Conservation (phyloP, 1,140 invertebrate genomes). For the Hycleus cichorii region DNA sequence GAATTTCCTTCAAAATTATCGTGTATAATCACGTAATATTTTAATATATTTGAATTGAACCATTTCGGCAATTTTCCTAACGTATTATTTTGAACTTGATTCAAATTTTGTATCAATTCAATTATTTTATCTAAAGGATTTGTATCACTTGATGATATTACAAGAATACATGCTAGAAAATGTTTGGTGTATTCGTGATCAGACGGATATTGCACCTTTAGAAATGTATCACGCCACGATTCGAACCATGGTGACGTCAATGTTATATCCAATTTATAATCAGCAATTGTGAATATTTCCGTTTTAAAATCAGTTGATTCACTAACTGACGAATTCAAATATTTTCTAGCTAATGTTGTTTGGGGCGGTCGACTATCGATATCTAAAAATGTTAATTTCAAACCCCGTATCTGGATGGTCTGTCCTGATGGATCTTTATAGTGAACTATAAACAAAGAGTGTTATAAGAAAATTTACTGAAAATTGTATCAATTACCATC, state of each 20-base stretch:
- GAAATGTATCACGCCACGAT: constrained; percentile 86
- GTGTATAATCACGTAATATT: constrained; percentile 86
- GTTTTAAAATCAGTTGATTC: constrained; percentile 60
- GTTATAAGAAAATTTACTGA: not conserved
- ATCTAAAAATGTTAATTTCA: constrained; percentile 75
- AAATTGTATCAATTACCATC: constrained; percentile 55
- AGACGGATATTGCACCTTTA: constrained; percentile 80
- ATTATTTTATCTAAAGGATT: constrained; percentile 74
- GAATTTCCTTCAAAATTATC: constrained; percentile 47
- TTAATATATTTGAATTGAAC: constrained; percentile 78
- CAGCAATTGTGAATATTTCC: constrained; percentile 45
- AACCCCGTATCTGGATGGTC: constrained; percentile 62
- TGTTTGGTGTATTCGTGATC: constrained; percentile 95
- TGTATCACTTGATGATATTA: constrained; percentile 73
- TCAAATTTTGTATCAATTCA: constrained; percentile 67
- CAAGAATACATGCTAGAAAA: constrained; percentile 83
- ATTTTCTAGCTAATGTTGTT: constrained; percentile 72
- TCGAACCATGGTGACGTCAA: constrained; percentile 90
- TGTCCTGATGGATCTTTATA: constrained; percentile 76
- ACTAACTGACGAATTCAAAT: constrained; percentile 80
- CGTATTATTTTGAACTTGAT: constrained; percentile 65
- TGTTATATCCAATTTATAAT: constrained; percentile 56
- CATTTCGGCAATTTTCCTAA: constrained; percentile 80
- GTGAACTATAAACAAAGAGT: constrained; percentile 52
- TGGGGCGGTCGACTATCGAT: constrained; percentile 74